Conservation (phyloP, 2,797 vertebrate genomes). For the Sebastes trivittatus region DNA sequence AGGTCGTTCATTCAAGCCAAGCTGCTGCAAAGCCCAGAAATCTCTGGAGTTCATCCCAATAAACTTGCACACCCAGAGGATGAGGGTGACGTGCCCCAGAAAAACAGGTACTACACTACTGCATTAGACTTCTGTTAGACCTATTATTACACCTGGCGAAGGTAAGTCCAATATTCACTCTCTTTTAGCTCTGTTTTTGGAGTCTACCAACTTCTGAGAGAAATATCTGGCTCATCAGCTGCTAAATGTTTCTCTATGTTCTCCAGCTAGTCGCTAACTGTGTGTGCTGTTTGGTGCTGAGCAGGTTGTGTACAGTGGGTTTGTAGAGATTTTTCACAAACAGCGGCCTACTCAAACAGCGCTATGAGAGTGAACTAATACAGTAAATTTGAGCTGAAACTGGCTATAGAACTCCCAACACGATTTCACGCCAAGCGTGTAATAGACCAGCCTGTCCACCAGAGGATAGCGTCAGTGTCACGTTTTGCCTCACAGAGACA, state of each 20-base stretch:
- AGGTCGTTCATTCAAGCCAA: slow-evolving; percentile 97
- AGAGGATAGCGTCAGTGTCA: no score
- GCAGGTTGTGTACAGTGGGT: no score
- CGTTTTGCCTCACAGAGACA: no score
- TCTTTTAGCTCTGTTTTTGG: neutral
- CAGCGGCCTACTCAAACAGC: neutral
- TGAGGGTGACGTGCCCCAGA: slow-evolving; percentile 92
- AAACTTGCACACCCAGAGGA: slow-evolving; percentile 97
- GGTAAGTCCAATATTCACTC: neutral
- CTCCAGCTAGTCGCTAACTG: neutral
- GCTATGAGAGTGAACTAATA: neutral
- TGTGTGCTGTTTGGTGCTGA: neutral
- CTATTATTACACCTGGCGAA: neutral
- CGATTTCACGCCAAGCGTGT: no score
- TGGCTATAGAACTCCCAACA: neutral
- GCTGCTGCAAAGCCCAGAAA: slow-evolving; percentile 97
- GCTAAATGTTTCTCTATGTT: neutral
- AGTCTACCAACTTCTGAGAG: neutral
- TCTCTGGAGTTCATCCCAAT: slow-evolving; percentile 96
- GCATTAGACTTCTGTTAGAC: neutral
- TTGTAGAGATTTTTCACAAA: neutral
- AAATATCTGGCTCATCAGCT: neutral
- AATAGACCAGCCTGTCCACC: no score
- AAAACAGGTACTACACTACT: slow-evolving; percentile 87
- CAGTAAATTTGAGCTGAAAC: neutral